These are phyloP conservation scores for Malthinus seriepunctatus DNA, from an alignment of 2,888 invertebrate genomes.

Conservation along the genomic window DNA sequence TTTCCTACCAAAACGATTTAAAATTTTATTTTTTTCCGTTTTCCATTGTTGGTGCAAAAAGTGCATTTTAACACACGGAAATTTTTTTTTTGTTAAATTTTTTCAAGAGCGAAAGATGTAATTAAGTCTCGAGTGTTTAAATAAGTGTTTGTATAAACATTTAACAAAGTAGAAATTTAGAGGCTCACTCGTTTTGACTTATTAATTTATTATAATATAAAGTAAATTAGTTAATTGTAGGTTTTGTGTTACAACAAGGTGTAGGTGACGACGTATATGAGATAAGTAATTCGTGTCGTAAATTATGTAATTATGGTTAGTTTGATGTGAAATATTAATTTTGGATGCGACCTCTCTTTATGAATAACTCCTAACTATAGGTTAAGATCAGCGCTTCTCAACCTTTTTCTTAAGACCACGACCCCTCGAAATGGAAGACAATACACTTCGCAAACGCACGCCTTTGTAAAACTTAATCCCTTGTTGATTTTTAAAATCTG, in stretches of 20 bases:
- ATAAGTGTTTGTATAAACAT: not conserved
- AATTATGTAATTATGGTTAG: slow-evolving; percentile 20
- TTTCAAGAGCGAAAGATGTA: not conserved
- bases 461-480: too few species aligned
- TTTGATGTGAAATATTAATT: slow-evolving; percentile 16
- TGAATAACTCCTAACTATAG: too few species aligned
- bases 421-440: too few species aligned
- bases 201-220: not conserved
- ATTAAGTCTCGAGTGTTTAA: not conserved
- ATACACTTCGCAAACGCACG: too few species aligned
- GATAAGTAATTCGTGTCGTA: slow-evolving; percentile 18
- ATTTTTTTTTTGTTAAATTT: too few species aligned
- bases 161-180: not conserved
- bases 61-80: too few species aligned
- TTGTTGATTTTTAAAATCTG: too few species aligned
- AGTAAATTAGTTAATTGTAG: slow-evolving; percentile 17
- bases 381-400: too few species aligned
- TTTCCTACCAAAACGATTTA: too few species aligned
- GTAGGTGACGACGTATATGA: slow-evolving; percentile 14
- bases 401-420: too few species aligned
- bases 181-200: not conserved
- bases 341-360: not conserved
- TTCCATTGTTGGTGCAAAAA: too few species aligned
- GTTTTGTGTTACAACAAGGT: slow-evolving; percentile 6
- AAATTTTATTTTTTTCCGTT: too few species aligned